Evolutionary conservation across 37 sponge, comb jelly and placozoan species (phyloP), one percentile per base, ranked within the genome.

Genomic region (Aphrocallistes beatrix): DNA sequence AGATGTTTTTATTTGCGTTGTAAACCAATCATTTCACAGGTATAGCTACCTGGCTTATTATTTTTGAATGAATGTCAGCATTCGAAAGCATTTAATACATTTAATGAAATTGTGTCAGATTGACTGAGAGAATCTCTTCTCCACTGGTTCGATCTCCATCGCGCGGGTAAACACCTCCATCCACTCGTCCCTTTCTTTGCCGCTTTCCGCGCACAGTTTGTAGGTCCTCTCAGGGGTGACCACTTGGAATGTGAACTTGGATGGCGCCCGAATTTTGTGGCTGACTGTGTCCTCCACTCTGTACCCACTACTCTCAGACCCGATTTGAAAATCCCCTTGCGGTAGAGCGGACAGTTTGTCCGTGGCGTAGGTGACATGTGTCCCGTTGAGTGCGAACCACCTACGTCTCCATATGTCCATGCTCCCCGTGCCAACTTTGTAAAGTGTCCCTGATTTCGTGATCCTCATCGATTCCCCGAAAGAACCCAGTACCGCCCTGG

Each of bases 211-310:
- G 34, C 75, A 60, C 34, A 60, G 34, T 30, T 60, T 60, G n/a
- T 60, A 60, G n/a, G 75, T 60, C 17, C 75, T 3, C 28, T 60
- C 75, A 60, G 75, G 75, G 10, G 75, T 60, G 75, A 60, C 75
- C 8, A 60, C 8, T 13, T 60, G 75, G 75, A 60, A 60, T 60
- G 75, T 60, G 75, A 32, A 60, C 34, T 13, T 60, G 8, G 75
- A 25, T 6, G 75, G 75, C 3, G 75, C 8, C 3, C 28, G 75
- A 8, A 60, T 13, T 13, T 13, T 60, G 75, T 60, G 75, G 3
- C 32, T 60, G 3, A 28, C 75, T 30, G 28, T 30, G 1, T 3
- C n/a, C 75, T 60, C 75, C 75, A 60, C 75, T 8, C 32, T 28
- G 75, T 60, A 60, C 75, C 75, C 75, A 19, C n/a, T 28, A 13